Percentiles rank a stretch among this genome's conserved stretches.
Conservation (phyloP, 2,797 vertebrate genomes). For the Discoglossus pictus region DNA sequence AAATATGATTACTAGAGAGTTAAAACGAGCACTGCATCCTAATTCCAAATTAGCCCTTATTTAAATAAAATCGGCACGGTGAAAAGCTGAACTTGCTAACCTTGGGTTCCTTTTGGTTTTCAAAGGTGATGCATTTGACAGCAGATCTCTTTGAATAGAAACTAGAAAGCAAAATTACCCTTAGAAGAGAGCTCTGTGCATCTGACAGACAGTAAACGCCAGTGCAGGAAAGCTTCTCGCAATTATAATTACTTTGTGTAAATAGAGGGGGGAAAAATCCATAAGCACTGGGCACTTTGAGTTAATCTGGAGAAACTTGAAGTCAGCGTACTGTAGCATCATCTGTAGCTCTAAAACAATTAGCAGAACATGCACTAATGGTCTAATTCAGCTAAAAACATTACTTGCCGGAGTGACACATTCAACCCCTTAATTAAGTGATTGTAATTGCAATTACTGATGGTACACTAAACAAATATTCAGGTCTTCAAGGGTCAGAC, state of each 20-base stretch:
- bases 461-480: constrained; percentile 53
- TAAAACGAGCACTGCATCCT: constrained; percentile 43
- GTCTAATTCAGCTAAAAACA: constrained; percentile 53
- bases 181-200: constrained; percentile 50
- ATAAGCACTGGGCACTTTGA: constrained; percentile 46
- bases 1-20: constrained; percentile 45
- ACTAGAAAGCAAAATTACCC: constrained; percentile 53
- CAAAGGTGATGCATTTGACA: constrained; percentile 53
- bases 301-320: constrained; percentile 49
- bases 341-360: constrained; percentile 48
- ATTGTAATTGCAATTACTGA: constrained; percentile 54
- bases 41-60: constrained; percentile 47
- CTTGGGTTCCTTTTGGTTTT: constrained; percentile 52
- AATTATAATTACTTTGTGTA: constrained; percentile 52
- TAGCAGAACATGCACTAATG: constrained; percentile 50
- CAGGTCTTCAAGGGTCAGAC: constrained; percentile 42
- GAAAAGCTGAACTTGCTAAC: constrained; percentile 50
- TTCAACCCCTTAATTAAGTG: constrained; percentile 52
- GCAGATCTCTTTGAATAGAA: constrained; percentile 52
- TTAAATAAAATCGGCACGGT: constrained; percentile 44
- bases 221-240: constrained; percentile 41
- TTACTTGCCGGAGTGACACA: constrained; percentile 48
- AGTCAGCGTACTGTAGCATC: constrained; percentile 43
- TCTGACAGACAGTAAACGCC: constrained; percentile 51
- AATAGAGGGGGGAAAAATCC: constrained; percentile 37